Conservation (phyloP, 2,113 vertebrate species). For the Elephas maximus region DNA sequence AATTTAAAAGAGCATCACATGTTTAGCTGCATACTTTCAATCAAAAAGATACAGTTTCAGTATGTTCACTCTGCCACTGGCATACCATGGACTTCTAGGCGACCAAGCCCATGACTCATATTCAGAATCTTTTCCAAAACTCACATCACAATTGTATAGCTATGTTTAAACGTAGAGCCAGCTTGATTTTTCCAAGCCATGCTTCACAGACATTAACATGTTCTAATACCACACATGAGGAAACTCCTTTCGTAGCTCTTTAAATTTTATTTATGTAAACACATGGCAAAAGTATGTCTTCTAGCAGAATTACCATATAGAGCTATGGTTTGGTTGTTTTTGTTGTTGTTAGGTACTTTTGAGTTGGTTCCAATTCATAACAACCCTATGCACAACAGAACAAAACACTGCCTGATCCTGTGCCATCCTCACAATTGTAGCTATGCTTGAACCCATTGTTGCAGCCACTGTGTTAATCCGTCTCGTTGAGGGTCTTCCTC, state of each 20-base stretch:
- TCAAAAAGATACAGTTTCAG: background rate
- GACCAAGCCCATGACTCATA: background rate
- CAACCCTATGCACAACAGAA: no score
- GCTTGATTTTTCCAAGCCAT: background rate
- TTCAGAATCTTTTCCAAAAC: background rate
- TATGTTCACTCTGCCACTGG: background rate
- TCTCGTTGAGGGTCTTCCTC: no score
- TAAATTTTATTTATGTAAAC: background rate
- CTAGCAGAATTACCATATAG: background rate
- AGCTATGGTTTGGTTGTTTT: background rate
- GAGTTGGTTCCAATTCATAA: no score
- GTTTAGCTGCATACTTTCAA: background rate
- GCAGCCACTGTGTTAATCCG: no score
- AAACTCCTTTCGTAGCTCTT: background rate
- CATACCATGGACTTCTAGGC: background rate
- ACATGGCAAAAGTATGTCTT: background rate
- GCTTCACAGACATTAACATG: background rate
- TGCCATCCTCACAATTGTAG: no score
- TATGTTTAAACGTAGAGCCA: background rate
- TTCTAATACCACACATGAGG: background rate
- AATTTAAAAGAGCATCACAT: background rate
- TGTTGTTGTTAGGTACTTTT: no score
- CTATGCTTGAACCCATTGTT: no score
- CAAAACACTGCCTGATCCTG: no score
- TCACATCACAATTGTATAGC: background rate